phyloP scores from a whole-genome alignment of 2,113 vertebrate genomes.

The Pygoscelis adeliae region DNA sequence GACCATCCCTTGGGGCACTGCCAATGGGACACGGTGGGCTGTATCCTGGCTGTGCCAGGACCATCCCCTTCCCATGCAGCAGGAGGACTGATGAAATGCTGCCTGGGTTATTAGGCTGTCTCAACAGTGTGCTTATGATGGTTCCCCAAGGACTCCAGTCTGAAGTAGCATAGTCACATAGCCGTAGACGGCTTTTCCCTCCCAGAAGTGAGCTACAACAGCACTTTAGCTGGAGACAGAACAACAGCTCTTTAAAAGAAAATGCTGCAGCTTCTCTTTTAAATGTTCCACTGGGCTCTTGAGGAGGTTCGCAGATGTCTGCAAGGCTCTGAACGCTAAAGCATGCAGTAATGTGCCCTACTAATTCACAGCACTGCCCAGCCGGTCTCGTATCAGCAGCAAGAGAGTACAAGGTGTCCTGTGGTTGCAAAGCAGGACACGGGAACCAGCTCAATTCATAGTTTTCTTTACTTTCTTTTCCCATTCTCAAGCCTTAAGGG shows the following conservation, averaged over 20 bases:
- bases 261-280: background rate
- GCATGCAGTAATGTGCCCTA: background rate
- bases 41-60: background rate
- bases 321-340: background rate
- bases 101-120: background rate
- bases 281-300: background rate
- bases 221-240: background rate
- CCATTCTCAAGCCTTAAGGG: background rate
- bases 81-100: background rate
- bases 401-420: background rate
- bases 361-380: background rate
- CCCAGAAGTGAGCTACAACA: background rate
- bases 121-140: background rate
- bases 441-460: background rate
- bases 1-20: background rate
- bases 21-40: background rate
- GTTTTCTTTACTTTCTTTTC: background rate
- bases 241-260: background rate
- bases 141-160: background rate
- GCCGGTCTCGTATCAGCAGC: accelerated
- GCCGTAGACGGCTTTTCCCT: background rate
- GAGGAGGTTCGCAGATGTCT: background rate
- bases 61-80: background rate
- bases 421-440: background rate
- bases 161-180: background rate